A percentile compares a stretch with the other conserved stretches of the same genome.
Conservation (phyloP, 2,888 invertebrate species). For the Eueremaeus valkanovi region DNA sequence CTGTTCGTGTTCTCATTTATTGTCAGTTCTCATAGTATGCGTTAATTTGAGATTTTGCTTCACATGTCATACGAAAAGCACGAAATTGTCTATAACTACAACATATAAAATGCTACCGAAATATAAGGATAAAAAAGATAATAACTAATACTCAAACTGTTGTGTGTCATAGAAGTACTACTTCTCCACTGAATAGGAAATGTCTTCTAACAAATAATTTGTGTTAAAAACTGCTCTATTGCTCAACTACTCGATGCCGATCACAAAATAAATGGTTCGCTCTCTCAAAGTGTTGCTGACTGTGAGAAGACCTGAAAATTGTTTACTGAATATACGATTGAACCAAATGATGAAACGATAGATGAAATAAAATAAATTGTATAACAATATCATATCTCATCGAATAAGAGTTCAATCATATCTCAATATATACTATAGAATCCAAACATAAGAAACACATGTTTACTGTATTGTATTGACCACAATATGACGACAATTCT, state of each 20-base stretch:
- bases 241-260: slow-evolving; percentile 30
- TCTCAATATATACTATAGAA: slow-evolving; percentile 4
- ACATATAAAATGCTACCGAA: background rate
- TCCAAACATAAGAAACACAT: no score
- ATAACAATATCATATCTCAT: slow-evolving; percentile 31
- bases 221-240: slow-evolving; percentile 19
- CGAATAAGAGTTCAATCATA: slow-evolving; percentile 22
- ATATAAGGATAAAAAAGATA: background rate
- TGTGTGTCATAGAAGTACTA: background rate
- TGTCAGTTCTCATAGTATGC: slow-evolving; percentile 4
- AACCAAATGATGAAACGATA: background rate
- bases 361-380: background rate
- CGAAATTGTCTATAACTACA: background rate
- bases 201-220: slow-evolving; percentile 27
- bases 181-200: slow-evolving; percentile 1
- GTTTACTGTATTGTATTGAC: no score
- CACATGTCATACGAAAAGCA: slow-evolving; percentile 24
- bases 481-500: background rate
- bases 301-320: background rate
- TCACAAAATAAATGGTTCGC: slow-evolving; percentile 17
- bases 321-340: background rate
- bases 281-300: slow-evolving; percentile 10
- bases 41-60: slow-evolving; percentile 29
- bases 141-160: background rate
- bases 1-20: background rate